These are phyloP conservation scores for Myotis myotis DNA, from an alignment of 2,797 vertebrate genomes.

Conservation along the genomic window DNA sequence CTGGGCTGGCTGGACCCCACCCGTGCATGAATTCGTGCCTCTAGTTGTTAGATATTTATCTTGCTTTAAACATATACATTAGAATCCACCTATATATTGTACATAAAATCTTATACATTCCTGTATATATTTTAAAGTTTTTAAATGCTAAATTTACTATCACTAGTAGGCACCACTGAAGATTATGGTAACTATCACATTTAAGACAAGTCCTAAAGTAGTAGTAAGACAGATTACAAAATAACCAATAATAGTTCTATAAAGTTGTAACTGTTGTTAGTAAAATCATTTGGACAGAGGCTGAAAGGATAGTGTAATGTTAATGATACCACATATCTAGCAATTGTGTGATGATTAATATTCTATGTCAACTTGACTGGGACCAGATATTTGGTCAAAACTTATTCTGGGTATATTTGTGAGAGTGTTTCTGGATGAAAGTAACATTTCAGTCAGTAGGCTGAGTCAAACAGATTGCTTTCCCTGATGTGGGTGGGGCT, in stretches of 20 bases:
- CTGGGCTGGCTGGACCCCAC: too few relatives aligned
- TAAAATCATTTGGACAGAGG: neutral
- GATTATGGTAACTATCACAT: neutral
- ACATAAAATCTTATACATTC: neutral
- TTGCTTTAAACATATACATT: conserved; percentile 3
- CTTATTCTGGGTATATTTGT: neutral
- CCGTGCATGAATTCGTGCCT: too few relatives aligned
- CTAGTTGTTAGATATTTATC: neutral
- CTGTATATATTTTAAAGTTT: neutral
- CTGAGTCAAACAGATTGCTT: neutral
- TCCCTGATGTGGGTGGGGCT: neutral
- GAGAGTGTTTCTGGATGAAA: neutral
- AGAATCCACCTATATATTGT: neutral
- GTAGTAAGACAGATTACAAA: neutral
- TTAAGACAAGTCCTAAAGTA: neutral
- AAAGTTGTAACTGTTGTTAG: neutral
- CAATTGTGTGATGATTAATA: neutral
- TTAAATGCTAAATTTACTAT: neutral
- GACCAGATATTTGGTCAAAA: neutral
- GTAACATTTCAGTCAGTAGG: neutral
- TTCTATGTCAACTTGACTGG: neutral
- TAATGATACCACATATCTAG: neutral
- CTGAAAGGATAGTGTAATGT: neutral
- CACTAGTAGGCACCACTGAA: neutral
- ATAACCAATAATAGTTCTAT: neutral